Evolutionary conservation across 2,888 invertebrate genomes (phyloP).

Genomic region (Adineta ricciae): DNA sequence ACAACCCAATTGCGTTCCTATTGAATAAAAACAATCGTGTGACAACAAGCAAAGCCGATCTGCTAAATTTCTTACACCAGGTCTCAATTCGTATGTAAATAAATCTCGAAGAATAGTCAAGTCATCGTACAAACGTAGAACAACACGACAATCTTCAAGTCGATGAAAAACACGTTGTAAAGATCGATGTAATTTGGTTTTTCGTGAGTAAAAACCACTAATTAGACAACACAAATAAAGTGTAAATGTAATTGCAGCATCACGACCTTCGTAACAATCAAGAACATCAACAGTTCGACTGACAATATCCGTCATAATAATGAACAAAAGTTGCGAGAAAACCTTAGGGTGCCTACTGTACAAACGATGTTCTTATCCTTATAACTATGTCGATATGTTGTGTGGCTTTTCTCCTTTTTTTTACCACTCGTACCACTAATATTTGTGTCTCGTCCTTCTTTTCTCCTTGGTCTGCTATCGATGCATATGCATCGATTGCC

Average conservation of each 20-base stretch:
- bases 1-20: conserved; percentile 3
- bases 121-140: conserved; percentile 31
- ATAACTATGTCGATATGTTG: not conserved
- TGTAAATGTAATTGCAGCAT: conserved; percentile 31
- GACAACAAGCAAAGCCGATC: too few relatives aligned
- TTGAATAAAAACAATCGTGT: not conserved
- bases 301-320: not conserved
- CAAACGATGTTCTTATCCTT: not conserved
- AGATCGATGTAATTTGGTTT: conserved; percentile 10
- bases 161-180: conserved; percentile 26
- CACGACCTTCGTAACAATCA: conserved; percentile 33
- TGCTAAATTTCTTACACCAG: not conserved
- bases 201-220: conserved; percentile 23
- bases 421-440: not conserved
- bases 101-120: conserved; percentile 29
- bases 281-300: conserved; percentile 21
- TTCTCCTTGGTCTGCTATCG: not conserved
- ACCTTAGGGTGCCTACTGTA: not conserved
- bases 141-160: conserved; percentile 32
- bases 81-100: conserved; percentile 20
- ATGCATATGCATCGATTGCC: not conserved
- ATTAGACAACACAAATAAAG: conserved; percentile 28
- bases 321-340: not conserved
- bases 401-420: not conserved
- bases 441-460: not conserved